These are phyloP conservation scores for Drosophila percnosoma DNA, from an alignment of 2,888 invertebrate species.

Conservation along the genomic window DNA sequence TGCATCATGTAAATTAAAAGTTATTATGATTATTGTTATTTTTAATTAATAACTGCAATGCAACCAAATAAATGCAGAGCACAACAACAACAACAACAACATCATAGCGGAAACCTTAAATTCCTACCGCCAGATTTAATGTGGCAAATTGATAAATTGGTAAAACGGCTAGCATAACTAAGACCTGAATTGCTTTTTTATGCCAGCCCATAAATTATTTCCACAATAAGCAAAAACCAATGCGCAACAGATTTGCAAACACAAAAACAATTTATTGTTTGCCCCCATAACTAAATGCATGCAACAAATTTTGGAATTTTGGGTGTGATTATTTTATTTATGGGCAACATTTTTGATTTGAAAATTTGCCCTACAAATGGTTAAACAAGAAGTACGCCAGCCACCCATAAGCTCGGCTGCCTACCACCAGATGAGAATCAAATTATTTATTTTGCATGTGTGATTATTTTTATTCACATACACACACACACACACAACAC, in stretches of 20 bases:
- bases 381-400: constrained; percentile 13
- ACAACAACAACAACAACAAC: not conserved
- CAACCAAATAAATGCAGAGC: constrained; percentile 28
- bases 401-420: not conserved
- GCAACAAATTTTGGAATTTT: constrained; percentile 19
- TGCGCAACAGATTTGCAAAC: constrained; percentile 68
- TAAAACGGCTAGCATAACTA: constrained; percentile 50
- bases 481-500: constrained; percentile 26
- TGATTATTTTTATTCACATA: constrained; percentile 80
- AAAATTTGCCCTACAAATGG: constrained; percentile 26
- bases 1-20: constrained; percentile 72
- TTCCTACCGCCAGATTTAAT: constrained; percentile 48
- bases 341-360: constrained; percentile 66
- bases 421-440: constrained; percentile 52
- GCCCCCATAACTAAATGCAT: constrained; percentile 44
- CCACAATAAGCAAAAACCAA: constrained; percentile 62
- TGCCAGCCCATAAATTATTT: constrained; percentile 68
- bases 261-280: constrained; percentile 56
- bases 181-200: constrained; percentile 55
- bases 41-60: constrained; percentile 24
- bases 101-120: constrained; percentile 8
- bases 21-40: constrained; percentile 58
- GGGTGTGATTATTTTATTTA: constrained; percentile 62
- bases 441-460: constrained; percentile 82
- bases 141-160: constrained; percentile 72